A percentile compares a stretch with the other conserved stretches of the same genome.
Evolutionary conservation across 2,113 vertebrate species (phyloP).

Genomic region (Natator depressus): DNA sequence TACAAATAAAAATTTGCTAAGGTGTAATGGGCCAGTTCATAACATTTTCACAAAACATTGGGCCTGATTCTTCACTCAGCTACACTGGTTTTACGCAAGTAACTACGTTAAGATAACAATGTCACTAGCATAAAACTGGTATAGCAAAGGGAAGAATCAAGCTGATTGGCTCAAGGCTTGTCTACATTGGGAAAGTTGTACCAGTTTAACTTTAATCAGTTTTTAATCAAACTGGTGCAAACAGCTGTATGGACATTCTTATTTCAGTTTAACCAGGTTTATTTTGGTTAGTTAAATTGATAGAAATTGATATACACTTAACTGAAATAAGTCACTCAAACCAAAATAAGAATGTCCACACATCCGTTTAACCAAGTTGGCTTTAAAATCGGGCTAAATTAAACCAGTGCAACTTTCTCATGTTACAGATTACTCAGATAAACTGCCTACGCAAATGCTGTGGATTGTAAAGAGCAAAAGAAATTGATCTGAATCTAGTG

Average conservation of each 20-base stretch:
- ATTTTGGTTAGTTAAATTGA: not conserved
- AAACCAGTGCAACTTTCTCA: not conserved
- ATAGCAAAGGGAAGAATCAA: not conserved
- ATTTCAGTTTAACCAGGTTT: not conserved
- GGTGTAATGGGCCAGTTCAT: not conserved
- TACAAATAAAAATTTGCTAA: not conserved
- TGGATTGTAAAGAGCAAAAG: not conserved
- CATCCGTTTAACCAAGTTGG: not conserved
- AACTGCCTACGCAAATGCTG: not conserved
- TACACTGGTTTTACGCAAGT: not conserved
- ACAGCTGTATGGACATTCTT: not conserved
- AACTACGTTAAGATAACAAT: not conserved
- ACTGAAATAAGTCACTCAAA: not conserved
- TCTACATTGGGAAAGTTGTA: not conserved
- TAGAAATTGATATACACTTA: not conserved
- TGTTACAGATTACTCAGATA: not conserved
- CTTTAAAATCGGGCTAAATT: not conserved
- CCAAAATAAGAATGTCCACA: slow-evolving; percentile 1
- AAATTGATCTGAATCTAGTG: not conserved
- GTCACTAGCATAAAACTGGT: not conserved
- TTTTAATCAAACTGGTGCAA: not conserved
- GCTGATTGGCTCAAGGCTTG: not conserved
- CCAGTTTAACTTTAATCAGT: not conserved
- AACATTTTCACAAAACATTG: not conserved
- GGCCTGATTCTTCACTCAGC: not conserved